Percentiles rank a stretch among this genome's conserved stretches.
Conservation (phyloP, 2,888 invertebrate genomes). For the Chrysodeixis includens region DNA sequence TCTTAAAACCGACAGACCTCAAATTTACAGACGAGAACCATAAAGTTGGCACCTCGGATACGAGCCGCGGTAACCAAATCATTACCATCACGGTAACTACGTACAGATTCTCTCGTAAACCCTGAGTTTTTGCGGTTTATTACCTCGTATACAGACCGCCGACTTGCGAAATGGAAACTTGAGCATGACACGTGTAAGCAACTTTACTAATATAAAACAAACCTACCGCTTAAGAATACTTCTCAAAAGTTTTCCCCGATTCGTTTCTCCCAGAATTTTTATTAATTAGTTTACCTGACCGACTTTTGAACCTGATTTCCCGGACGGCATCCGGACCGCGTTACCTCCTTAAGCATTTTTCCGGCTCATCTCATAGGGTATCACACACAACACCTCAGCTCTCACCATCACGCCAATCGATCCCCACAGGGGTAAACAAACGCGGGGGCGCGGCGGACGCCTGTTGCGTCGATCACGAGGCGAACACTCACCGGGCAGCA, state of each 20-base stretch:
- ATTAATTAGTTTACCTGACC: constrained; percentile 66
- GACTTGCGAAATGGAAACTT: constrained; percentile 50
- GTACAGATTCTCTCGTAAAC: constrained; percentile 76
- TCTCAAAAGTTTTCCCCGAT: constrained; percentile 37
- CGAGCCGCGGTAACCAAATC: constrained; percentile 64
- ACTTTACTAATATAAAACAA: constrained; percentile 44
- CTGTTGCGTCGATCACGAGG: constrained; percentile 77
- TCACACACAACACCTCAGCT: constrained; percentile 85
- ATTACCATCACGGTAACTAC: constrained; percentile 71
- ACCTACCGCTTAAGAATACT: constrained; percentile 23
- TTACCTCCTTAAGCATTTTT: constrained; percentile 49
- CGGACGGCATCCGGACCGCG: constrained; percentile 41
- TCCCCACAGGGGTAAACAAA: constrained; percentile 76
- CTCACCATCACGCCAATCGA: constrained; percentile 73
- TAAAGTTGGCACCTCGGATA: constrained; percentile 65
- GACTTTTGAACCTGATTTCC: constrained; percentile 51
- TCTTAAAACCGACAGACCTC: constrained; percentile 54
- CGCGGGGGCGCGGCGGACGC: constrained; percentile 79
- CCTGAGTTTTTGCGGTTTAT: constrained; percentile 72
- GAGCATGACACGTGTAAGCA: constrained; percentile 53
- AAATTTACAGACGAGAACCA: constrained; percentile 54
- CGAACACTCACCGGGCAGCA: constrained; percentile 85
- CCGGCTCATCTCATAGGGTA: constrained; percentile 54
- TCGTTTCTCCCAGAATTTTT: constrained; percentile 18
- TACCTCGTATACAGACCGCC: constrained; percentile 64